Base-by-base conservation (phyloP, 2,888 invertebrate species). In the Acanthosepion pharaonis region DNA sequence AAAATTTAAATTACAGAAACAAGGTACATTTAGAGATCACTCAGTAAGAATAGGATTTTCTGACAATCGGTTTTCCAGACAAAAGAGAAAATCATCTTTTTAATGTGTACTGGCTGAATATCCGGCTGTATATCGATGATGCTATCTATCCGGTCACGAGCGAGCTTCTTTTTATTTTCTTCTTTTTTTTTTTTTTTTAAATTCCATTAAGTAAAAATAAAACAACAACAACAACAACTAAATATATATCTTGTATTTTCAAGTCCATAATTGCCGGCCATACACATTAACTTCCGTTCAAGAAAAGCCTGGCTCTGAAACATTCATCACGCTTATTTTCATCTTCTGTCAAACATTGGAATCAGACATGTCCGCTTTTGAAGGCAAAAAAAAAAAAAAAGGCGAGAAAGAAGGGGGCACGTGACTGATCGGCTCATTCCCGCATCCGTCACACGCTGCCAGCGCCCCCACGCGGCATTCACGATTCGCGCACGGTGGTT, bases 401-500 rank as follows among this genome's bases (percentile, higher is more conserved):
- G n/a, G 78, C 8, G n/a, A 78, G 15, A 9, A n/a, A n/a, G 33
- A 15, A n/a, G n/a, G 78, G 78, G 0, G 23, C 78, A 78, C 78
- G 78, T 78, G 78, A 78, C 78, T 78, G 78, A 78, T 78, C 78
- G 78, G 78, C 78, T 78, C 78, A 78, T 78, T 78, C 78, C 78
- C 78, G 78, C 78, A 78, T 78, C n/a, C 78, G 78, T 33, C 78
- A 33, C 78, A 78, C 78, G 78, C 78, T 78, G 78, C 33, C 78
- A 78, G 78, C 78, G 78, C 78, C 78, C 78, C 78, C 78, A 78
- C 78, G 78, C n/a, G 78, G 78, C n/a, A 78, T 78, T 78, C 78
- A 78, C 78, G 78, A 78, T 78, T 78, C 78, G n/a, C 78, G n/a
- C 78, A 78, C 78, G 78, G 78, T 78, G 78, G 78, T 78, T 78